Base-by-base conservation (phyloP, 1,140 invertebrate species). In the Bradysia coprophila region DNA sequence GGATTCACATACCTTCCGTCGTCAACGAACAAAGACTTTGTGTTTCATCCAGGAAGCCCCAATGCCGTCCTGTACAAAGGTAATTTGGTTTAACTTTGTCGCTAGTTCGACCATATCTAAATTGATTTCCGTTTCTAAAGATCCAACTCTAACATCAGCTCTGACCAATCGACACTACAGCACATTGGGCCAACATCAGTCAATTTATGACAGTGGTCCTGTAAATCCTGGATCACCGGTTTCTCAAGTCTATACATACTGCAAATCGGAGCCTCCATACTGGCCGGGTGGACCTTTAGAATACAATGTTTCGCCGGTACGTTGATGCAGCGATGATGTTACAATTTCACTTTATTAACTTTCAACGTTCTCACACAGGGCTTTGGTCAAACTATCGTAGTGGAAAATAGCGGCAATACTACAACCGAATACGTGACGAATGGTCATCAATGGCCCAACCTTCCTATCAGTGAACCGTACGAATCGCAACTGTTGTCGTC, bases 31-130 rank as follows among this genome's bases (percentile, higher is more conserved):
- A 64, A 50, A 60, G 64, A 48, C 49, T 64, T 56, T 28, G 58
- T 62, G 32, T 64, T 68, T 42, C 63, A 61, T 20, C 61, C 63
- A 6, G 64, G 63, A 11, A 53, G 53, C 9, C 55, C 60, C 38
- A 38, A 38, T 38, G 21, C 36, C 18, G 54, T 67, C 40, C 52
- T 67, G 41, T 68, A 64, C 49, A 73, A 73, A 45, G 69, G 75
- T 49, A 69, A 13, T 42, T 16, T 22, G 24, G 34, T 11, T 5
- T 37, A 8, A 37, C 16, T 8, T 6, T 6, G 5, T 37, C 34
- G 6, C 16, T 37, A 37, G 13, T 13, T 8, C 13, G 13, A 28
- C 6, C 6, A 8, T 8, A 6, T 28, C 24, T 8, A 28, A 28
- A 28, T 28, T 28, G 24, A 13, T 28, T 6, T 8, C 6, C 13